A percentile compares a stretch with the other conserved stretches of the same genome.
Conservation (phyloP, 1,140 invertebrate species). For the Bombyx mandarina region DNA sequence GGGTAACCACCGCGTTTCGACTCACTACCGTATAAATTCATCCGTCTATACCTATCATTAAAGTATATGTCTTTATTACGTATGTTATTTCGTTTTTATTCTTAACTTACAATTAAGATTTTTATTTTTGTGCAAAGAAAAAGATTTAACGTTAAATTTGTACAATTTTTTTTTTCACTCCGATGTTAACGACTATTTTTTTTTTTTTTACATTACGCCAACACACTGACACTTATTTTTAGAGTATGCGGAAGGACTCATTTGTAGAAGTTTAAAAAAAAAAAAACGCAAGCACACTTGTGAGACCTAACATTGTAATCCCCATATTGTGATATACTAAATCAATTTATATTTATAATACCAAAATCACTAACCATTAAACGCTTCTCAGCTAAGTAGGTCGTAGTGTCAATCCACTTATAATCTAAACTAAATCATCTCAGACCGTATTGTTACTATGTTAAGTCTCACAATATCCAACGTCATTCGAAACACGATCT, state of each 20-base stretch:
- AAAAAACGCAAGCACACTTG: not conserved
- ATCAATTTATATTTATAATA: not conserved
- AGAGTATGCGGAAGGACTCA: constrained; percentile 7
- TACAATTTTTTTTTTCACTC: constrained; percentile 19
- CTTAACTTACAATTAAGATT: constrained; percentile 51
- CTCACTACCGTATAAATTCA: constrained; percentile 59
- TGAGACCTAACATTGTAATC: not conserved
- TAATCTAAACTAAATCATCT: no score
- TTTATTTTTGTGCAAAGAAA: constrained; percentile 13
- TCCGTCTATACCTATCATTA: constrained; percentile 62
- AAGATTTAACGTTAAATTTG: constrained; percentile 32
- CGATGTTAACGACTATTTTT: constrained; percentile 2
- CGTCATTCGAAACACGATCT: no score
- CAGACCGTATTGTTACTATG: no score
- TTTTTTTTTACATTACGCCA: constrained; percentile 3
- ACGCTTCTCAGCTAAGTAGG: no score
- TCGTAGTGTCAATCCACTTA: no score
- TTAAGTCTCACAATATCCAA: no score
- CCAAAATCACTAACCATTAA: not conserved
- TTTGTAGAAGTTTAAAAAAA: not conserved
- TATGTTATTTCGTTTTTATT: constrained; percentile 60
- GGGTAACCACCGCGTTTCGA: constrained; percentile 19
- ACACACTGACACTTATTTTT: constrained; percentile 4
- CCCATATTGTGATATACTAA: no score
- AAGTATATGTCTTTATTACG: constrained; percentile 70